These are phyloP conservation scores for Dasyprocta punctata DNA, from an alignment of 2,113 vertebrate species.

Conservation along the genomic window DNA sequence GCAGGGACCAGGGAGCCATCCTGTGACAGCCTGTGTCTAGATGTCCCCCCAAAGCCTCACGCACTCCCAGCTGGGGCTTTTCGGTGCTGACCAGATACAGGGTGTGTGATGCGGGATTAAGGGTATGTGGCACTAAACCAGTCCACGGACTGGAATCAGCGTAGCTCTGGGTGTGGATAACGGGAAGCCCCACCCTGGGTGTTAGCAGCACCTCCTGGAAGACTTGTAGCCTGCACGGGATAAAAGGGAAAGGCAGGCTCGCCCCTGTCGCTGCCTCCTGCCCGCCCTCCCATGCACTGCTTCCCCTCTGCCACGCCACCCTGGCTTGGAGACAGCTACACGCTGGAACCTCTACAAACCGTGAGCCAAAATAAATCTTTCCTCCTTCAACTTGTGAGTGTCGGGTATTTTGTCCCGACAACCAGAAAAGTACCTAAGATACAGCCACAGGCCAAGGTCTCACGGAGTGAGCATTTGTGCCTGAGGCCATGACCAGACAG, in stretches of 20 bases:
- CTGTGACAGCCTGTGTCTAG: background rate
- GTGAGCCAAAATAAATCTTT: background rate
- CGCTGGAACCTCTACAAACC: background rate
- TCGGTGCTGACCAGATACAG: background rate
- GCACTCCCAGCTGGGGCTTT: background rate
- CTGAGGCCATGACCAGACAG: background rate
- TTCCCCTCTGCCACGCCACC: background rate
- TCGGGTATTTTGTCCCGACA: background rate
- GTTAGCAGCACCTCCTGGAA: background rate
- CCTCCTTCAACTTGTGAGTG: background rate
- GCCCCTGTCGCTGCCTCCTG: background rate
- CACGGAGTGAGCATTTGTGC: background rate
- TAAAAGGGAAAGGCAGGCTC: background rate
- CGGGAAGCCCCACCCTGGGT: background rate
- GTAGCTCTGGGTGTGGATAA: background rate
- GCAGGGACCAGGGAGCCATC: background rate
- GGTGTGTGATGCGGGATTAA: background rate
- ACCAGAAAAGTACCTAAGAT: background rate
- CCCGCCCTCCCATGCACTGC: background rate
- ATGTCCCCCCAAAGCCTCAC: background rate
- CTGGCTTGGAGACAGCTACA: background rate
- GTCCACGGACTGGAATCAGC: background rate
- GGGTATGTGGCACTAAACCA: background rate
- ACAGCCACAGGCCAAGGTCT: background rate
- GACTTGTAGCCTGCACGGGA: background rate